These are phyloP conservation scores for Sebastes baramenuke DNA, from an alignment of 2,797 vertebrate species.

Conservation along the genomic window DNA sequence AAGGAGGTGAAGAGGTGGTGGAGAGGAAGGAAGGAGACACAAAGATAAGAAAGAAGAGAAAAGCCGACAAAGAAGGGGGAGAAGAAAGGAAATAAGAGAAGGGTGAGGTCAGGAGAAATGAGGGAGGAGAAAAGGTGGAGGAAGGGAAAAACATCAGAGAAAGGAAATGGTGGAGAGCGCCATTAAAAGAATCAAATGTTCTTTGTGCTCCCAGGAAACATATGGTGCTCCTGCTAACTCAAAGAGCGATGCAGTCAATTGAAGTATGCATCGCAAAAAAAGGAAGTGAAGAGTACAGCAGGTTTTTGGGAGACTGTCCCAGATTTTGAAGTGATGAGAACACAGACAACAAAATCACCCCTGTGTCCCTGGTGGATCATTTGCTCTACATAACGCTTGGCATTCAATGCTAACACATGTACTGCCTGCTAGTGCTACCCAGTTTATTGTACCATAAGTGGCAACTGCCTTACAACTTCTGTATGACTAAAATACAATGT, in stretches of 20 bases:
- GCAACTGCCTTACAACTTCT: neutral
- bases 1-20: neutral
- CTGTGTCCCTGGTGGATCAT: conserved; percentile 43
- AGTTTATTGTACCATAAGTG: neutral
- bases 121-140: neutral
- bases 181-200: conserved; percentile 51
- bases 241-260: conserved; percentile 48
- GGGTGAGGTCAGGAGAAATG: neutral
- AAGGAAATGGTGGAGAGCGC: neutral
- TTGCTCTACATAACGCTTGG: conserved; percentile 59
- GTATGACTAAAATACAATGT: neutral
- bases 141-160: conserved; percentile 10
- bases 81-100: neutral
- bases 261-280: conserved; percentile 36
- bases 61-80: neutral
- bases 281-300: conserved; percentile 42
- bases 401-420: conserved; percentile 39
- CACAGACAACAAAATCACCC: conserved; percentile 45
- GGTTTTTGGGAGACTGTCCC: conserved; percentile 56
- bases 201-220: conserved; percentile 68
- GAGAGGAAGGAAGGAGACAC: neutral
- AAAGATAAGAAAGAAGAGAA: conserved; percentile 1
- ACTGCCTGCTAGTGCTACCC: neutral
- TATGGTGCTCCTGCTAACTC: conserved; percentile 68
- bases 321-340: conserved; percentile 62